Conservation (phyloP, 2,797 vertebrate genomes). For the Rhinogobio ventralis region DNA sequence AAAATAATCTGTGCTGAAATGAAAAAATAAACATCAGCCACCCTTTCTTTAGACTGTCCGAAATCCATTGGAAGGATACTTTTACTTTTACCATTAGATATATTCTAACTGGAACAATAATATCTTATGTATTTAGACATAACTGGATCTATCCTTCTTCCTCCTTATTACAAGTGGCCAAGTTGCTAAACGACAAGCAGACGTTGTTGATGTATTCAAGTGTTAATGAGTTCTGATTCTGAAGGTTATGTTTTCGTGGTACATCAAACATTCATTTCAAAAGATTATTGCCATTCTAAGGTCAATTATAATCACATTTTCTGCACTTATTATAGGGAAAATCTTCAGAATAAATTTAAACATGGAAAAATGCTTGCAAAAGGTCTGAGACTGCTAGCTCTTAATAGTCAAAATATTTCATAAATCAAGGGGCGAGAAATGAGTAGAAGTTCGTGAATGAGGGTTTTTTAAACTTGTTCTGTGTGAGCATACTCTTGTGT, state of each 20-base stretch:
- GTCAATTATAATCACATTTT: background rate
- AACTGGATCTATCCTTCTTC: background rate
- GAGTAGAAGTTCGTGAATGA: background rate
- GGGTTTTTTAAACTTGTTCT: background rate
- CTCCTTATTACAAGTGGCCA: background rate
- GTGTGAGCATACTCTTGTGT: background rate
- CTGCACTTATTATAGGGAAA: background rate
- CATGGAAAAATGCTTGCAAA: background rate
- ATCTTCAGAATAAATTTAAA: background rate
- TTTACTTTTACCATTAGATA: background rate
- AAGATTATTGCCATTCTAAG: background rate
- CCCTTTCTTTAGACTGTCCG: background rate
- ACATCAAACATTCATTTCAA: background rate
- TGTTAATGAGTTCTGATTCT: background rate
- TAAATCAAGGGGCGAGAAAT: background rate
- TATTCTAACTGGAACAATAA: background rate
- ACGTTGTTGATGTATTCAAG: background rate
- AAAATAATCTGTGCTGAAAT: background rate
- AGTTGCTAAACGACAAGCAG: background rate
- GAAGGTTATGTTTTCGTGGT: conserved; percentile 14
- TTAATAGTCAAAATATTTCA: background rate
- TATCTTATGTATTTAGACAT: background rate
- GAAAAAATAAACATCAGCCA: conserved; percentile 1
- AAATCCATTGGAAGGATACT: background rate
- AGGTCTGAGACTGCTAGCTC: background rate